Evolutionary conservation across 2,113 vertebrate genomes (phyloP), one percentile per base, ranked within the genome.

Genomic region (Vulpes lagopus): DNA sequence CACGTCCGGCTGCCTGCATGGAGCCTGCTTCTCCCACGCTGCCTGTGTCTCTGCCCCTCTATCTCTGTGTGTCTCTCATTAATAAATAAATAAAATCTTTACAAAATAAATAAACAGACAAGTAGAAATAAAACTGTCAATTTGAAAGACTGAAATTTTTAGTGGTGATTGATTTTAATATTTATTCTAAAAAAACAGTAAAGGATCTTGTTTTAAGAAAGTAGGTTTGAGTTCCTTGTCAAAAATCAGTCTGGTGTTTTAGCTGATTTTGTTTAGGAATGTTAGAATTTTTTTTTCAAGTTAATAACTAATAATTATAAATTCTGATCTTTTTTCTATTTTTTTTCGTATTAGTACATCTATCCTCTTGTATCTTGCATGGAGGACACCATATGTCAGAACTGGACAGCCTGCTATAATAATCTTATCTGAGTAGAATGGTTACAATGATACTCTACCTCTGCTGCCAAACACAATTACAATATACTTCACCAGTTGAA

Each of bases 101-200:
- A 43, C 6, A 7, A 43, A 43, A 43, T 7, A 43, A 43, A 43
- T 43, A 43, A 83, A 43, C 62, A 74, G 17, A 55, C 0, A 78
- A 4, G 0, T 38, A 3, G 62, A 97, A 74, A 35, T 12, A 78
- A 86, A 69, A 32, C 3, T 64, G 32, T 10, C 5, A 64, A 8
- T 49, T 79, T 32, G 3, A 88, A 79, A 81, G 65, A 1, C 0
- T 84, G 6, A 88, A 87, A 43, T 51, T 35, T 89, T 22, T 76
- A n/a, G 0, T 55, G 11, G 4, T 69, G 35, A 20, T 23, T 4
- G 2, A 87, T 62, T 83, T 89, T 17, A 79, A 23, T 20, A 67
- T 59, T 89, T 94, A 62, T 59, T 65, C 10, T 32, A 83, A 95
- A 95, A 73, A 7, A 65, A 20, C 35, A 64, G 0, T 57, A 83